phyloP scores from a whole-genome alignment of 1,140 invertebrate species.

The Phocides pigmalion region DNA sequence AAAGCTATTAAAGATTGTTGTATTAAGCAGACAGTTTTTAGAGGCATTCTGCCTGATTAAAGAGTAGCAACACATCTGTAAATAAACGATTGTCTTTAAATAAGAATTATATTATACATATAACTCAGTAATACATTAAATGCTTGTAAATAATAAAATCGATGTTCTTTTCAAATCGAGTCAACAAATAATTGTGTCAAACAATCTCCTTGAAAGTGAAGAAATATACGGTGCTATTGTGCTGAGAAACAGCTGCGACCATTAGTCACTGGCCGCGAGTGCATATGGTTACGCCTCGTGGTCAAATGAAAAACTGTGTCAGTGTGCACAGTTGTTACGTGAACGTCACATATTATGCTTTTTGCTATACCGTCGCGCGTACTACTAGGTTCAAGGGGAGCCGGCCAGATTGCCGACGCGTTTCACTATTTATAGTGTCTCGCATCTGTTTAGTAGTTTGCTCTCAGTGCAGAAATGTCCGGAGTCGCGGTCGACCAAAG shows the following conservation, averaged over 20 bases:
- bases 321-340: conserved; percentile 73
- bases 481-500: conserved; percentile 69
- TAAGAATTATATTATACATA: too few relatives aligned
- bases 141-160: background rate
- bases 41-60: too few relatives aligned
- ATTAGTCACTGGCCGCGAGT: conserved; percentile 50
- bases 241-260: conserved; percentile 46
- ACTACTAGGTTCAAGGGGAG: conserved; percentile 80
- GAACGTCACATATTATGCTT: conserved; percentile 70
- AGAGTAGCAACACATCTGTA: too few relatives aligned
- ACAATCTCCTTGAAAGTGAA: conserved; percentile 29
- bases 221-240: conserved; percentile 38
- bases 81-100: too few relatives aligned
- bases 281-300: conserved; percentile 67
- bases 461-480: conserved; percentile 78
- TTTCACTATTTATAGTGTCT: conserved; percentile 80
- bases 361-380: conserved; percentile 56
- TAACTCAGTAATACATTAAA: too few relatives aligned
- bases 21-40: too few relatives aligned
- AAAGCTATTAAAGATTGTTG: too few relatives aligned
- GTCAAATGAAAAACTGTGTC: conserved; percentile 79
- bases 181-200: conserved; percentile 6
- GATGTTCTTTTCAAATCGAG: conserved; percentile 12
- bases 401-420: conserved; percentile 75
- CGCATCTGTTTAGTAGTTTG: conserved; percentile 75